Percentiles rank a stretch among this genome's conserved stretches.
phyloP scores from a whole-genome alignment of 2,113 vertebrate species.

The Orthonyx spaldingii region DNA sequence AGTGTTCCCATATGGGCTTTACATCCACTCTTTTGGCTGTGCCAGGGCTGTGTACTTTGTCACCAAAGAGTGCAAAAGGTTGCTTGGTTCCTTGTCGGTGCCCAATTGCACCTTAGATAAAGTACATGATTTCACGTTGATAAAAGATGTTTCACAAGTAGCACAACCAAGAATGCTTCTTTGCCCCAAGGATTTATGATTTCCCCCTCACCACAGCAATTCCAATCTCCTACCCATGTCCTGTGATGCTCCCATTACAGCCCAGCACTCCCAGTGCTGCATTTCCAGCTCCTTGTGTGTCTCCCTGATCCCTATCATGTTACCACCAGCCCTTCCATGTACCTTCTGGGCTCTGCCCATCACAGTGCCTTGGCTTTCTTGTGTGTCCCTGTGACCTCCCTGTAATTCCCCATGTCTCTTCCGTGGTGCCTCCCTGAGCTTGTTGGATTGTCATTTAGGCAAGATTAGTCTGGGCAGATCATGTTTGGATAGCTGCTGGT shows the following conservation, averaged over 20 bases:
- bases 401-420: neutral
- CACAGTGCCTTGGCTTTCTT: neutral
- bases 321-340: neutral
- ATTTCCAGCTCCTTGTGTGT: neutral
- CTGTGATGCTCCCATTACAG: neutral
- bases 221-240: accelerated
- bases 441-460: neutral
- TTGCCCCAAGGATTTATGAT: neutral
- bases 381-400: neutral
- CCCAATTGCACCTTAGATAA: neutral
- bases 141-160: neutral
- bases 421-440: accelerated
- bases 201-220: neutral
- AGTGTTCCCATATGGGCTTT: neutral
- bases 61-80: neutral
- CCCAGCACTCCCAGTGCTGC: neutral
- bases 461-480: neutral
- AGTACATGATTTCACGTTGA: accelerated
- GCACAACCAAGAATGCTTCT: neutral
- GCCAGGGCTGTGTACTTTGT: neutral
- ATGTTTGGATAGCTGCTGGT: neutral
- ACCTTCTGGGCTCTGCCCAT: accelerated
- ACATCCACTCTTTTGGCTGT: accelerated
- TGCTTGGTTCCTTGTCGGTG: neutral
- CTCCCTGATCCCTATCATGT: neutral